These are phyloP conservation scores for Glaucidium brasilianum DNA, from an alignment of 2,113 vertebrate genomes.

Conservation along the genomic window DNA sequence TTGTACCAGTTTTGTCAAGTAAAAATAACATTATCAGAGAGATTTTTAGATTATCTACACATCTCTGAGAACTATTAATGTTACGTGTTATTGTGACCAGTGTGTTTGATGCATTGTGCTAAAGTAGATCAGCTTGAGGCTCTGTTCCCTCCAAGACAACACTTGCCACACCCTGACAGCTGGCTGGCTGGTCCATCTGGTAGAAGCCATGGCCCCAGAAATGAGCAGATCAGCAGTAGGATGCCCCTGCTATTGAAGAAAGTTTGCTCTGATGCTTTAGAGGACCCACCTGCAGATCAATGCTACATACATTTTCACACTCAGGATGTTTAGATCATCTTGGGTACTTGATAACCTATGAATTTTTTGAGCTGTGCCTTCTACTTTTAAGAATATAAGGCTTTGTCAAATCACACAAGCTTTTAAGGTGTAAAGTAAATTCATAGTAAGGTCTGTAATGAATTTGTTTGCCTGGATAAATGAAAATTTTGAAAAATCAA, in stretches of 20 bases:
- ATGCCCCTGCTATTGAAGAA: neutral
- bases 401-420: neutral
- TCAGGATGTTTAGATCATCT: neutral
- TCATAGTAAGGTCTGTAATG: neutral
- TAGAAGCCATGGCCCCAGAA: neutral
- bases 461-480: neutral
- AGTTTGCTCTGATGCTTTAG: neutral
- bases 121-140: neutral
- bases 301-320: accelerated
- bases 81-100: neutral
- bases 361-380: neutral
- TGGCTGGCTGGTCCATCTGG: neutral
- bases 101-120: neutral
- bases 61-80: neutral
- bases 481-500: neutral
- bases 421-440: neutral
- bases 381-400: neutral
- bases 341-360: neutral
- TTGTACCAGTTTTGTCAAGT: neutral
- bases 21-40: neutral
- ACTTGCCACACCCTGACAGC: neutral
- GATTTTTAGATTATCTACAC: neutral
- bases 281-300: neutral
- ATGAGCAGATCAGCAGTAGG: neutral
- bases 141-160: neutral